Evolutionary conservation across 2,797 vertebrate species (phyloP).

Genomic region (Channa striata): DNA sequence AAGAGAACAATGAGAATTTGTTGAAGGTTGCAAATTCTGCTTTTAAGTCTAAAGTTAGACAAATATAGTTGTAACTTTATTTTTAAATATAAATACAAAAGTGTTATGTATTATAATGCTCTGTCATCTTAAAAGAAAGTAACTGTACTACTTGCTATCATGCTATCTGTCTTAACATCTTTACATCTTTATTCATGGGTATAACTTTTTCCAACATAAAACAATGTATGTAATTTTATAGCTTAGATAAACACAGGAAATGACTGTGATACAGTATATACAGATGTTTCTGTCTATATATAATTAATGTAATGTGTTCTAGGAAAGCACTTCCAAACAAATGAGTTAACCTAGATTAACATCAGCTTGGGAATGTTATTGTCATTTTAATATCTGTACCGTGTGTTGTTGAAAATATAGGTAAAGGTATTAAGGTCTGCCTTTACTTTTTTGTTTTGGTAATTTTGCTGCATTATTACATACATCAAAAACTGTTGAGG

Average conservation of each 20-base stretch:
- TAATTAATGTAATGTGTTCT: too few species aligned
- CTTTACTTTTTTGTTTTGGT: neutral
- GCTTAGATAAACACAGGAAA: neutral
- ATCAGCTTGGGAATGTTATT: too few species aligned
- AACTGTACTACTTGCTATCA: neutral
- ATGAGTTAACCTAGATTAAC: too few species aligned
- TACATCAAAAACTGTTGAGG: neutral
- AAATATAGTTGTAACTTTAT: too few species aligned
- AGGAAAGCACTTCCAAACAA: too few species aligned
- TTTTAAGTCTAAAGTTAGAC: too few species aligned
- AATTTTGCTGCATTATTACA: neutral
- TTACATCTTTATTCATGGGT: neutral
- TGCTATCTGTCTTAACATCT: neutral
- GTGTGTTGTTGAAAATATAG: neutral
- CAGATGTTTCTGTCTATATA: too few species aligned
- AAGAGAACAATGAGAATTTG: too few species aligned
- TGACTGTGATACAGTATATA: neutral
- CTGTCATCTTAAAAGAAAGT: neutral
- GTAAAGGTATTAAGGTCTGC: too few species aligned
- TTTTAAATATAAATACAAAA: too few species aligned
- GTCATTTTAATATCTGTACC: neutral
- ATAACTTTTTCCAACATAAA: slow-evolving; percentile 2
- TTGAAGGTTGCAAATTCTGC: too few species aligned
- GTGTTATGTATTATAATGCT: neutral
- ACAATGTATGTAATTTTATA: neutral